These are phyloP conservation scores for Leptodactylus fallax DNA, from an alignment of 2,797 vertebrate genomes.

Conservation along the genomic window DNA sequence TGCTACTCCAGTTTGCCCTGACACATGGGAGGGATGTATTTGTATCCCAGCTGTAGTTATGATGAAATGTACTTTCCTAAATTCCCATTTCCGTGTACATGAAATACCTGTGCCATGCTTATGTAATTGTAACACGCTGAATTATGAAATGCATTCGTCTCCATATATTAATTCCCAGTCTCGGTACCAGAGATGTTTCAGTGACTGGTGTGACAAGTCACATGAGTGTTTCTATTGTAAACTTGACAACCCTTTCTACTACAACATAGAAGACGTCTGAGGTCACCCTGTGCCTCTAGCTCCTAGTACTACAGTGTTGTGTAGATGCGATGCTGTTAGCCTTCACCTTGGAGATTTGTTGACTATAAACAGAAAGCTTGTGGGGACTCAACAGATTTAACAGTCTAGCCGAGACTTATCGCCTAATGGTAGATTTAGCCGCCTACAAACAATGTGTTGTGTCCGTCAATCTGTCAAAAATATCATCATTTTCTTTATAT, in stretches of 20 bases:
- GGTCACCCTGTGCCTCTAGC: not conserved
- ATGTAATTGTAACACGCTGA: not conserved
- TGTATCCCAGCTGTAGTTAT: not conserved
- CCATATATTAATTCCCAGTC: not conserved
- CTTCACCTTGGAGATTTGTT: conserved; percentile 32
- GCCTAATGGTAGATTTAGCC: not conserved
- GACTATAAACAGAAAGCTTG: conserved; percentile 1
- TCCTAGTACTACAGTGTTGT: not conserved
- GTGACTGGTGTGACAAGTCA: not conserved
- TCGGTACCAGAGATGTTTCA: not conserved
- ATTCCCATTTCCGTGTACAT: not conserved
- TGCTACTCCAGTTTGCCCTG: not conserved
- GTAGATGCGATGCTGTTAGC: not conserved
- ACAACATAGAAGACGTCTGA: too few species aligned
- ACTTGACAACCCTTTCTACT: not conserved
- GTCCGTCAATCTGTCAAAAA: not conserved
- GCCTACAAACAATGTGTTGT: not conserved
- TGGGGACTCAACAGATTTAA: not conserved
- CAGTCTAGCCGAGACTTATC: not conserved
- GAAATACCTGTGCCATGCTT: too few species aligned
- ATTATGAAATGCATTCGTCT: not conserved
- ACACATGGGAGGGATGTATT: not conserved
- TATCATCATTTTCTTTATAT: not conserved
- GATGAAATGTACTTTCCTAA: not conserved
- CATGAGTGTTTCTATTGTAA: not conserved